Conservation (phyloP, 2,113 vertebrate species). For the Prunella himalayana region DNA sequence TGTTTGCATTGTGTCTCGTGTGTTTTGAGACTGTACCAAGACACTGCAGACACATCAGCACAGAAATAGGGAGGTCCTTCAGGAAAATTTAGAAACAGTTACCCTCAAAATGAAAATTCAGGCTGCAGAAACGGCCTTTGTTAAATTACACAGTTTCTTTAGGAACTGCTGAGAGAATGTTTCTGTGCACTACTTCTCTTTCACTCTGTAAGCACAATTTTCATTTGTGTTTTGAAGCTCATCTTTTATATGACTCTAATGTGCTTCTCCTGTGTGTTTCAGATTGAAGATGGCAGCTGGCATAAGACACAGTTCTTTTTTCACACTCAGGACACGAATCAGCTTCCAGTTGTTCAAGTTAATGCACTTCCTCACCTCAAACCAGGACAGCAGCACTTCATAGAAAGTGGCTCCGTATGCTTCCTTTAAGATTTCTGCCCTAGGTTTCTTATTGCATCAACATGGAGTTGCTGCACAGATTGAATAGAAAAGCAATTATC, state of each 20-base stretch:
- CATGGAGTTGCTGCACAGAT: background rate
- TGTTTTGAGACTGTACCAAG: background rate
- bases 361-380: constrained; percentile 71
- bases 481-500: background rate
- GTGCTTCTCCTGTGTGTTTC: constrained; percentile 45
- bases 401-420: constrained; percentile 90
- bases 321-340: constrained; percentile 86
- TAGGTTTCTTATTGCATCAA: background rate
- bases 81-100: background rate
- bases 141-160: background rate
- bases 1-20: background rate
- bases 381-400: constrained; percentile 70
- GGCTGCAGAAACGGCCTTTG: background rate
- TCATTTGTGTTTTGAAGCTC: background rate
- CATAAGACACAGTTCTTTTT: constrained; percentile 88
- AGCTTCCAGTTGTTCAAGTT: constrained; percentile 87
- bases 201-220: background rate
- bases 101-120: background rate
- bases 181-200: background rate
- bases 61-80: background rate
- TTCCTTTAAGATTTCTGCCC: constrained; percentile 80
- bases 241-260: background rate
- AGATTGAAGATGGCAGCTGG: constrained; percentile 95
- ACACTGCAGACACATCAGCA: background rate
- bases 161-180: background rate